A percentile compares a stretch with the other conserved stretches of the same genome.
Evolutionary conservation across 2,797 vertebrate genomes (phyloP).

Genomic region (Anniella stebbinsi): DNA sequence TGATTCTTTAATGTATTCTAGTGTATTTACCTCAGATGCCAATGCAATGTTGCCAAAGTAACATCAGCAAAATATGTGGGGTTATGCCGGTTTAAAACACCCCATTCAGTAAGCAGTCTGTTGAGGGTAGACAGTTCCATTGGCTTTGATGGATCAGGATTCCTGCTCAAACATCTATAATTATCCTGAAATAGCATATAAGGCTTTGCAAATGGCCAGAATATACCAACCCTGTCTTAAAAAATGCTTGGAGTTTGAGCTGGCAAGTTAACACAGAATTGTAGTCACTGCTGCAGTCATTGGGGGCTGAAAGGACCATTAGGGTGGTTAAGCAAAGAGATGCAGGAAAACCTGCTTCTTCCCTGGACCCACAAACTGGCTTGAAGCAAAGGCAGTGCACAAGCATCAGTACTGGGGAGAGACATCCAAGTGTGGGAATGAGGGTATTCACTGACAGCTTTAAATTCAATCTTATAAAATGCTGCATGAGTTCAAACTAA

Average conservation of each 20-base stretch:
- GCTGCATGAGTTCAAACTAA: background rate
- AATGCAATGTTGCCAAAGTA: background rate
- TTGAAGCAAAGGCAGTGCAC: background rate
- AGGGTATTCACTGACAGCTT: background rate
- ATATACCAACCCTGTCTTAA: background rate
- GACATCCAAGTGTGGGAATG: background rate
- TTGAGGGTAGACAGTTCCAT: background rate
- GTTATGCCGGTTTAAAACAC: background rate
- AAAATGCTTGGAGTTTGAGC: background rate
- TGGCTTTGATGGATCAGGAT: background rate
- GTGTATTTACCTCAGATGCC: background rate
- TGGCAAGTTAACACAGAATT: background rate
- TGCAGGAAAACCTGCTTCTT: background rate
- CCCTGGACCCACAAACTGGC: background rate
- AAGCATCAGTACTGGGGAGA: background rate
- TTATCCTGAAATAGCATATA: background rate
- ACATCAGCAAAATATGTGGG: background rate
- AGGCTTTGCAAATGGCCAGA: background rate
- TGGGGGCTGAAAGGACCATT: background rate
- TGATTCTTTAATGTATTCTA: background rate
- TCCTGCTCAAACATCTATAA: background rate
- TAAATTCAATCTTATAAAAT: background rate
- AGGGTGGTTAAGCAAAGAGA: background rate
- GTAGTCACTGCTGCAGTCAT: background rate
- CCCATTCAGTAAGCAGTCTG: background rate